Conservation (phyloP, 1,140 invertebrate species). For the Helicoverpa armigera region DNA sequence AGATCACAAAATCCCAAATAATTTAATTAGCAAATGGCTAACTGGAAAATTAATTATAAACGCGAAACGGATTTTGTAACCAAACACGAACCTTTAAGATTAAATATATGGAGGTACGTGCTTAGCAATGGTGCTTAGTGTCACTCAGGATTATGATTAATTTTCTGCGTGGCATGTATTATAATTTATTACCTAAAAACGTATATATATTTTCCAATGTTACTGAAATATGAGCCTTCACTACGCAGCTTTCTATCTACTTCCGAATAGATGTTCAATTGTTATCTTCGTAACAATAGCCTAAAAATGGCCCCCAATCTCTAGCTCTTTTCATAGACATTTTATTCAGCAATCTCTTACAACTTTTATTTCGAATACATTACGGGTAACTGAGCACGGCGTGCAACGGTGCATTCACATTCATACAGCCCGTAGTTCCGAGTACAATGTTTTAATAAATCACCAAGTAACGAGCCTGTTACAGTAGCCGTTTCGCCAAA, state of each 20-base stretch:
- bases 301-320: too few relatives aligned
- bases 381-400: constrained; percentile 18
- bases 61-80: constrained; percentile 14
- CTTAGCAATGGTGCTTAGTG: not conserved
- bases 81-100: constrained; percentile 25
- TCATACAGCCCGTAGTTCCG: constrained; percentile 66
- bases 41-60: constrained; percentile 28
- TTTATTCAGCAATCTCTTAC: constrained; percentile 22
- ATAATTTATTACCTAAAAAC: not conserved
- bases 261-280: constrained; percentile 6
- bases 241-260: not conserved
- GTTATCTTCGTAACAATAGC: constrained; percentile 12
- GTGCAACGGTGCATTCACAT: constrained; percentile 62
- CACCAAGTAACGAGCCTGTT: constrained; percentile 64
- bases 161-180: constrained; percentile 16
- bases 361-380: constrained; percentile 41
- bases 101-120: not conserved
- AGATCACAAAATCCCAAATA: not conserved
- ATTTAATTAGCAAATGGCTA: constrained; percentile 43
- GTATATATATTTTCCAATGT: not conserved
- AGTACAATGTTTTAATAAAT: constrained; percentile 77
- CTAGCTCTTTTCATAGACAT: not conserved
- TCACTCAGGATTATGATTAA: constrained; percentile 40
- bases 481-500: constrained; percentile 78
- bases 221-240: too few relatives aligned